Evolutionary conservation across 2,797 vertebrate species (phyloP), one percentile per base, ranked within the genome.

Genomic region (Anguilla marmorata): DNA sequence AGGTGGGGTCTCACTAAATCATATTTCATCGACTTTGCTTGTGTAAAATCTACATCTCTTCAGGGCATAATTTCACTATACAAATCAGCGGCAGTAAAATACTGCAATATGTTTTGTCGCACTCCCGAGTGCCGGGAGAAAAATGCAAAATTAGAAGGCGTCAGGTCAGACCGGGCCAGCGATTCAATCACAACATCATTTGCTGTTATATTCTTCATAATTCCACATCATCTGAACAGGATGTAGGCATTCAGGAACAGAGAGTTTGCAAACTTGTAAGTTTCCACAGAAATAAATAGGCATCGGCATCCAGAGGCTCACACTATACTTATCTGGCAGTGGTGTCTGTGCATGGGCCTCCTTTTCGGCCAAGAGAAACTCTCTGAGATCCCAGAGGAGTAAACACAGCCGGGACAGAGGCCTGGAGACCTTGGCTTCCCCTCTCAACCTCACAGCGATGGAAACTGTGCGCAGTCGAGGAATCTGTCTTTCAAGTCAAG

Each of bases 291-390:
- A 86, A 86, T 72, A 41, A 66, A 45, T 69, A 24, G 24, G 54
- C 37, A 72, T 50, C 50, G 37, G 33, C n/a, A 41, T 85, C 56
- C 54, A 60, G 37, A 54, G 24, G 19, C 37, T 66, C 41, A 72
- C 58, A 86, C 52, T 86, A 86, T 66, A 86, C 60, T 50, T 86
- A 60, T 86, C 63, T 86, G 60, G 30, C 85, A 86, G 19, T 72
- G 45, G 21, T 58, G 30, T 72, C 54, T 58, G 33, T 86, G 33
- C 60, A 48, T 24, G 27, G n/a, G 24, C 66, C 41, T n/a, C 74
- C 63, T 72, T 16, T 27, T 74, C 37, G 27, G 66, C 86, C 86
- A 52, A 54, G 50, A 63, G 66, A 74, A 86, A 74, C 86, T 27
- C 50, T 16, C 82, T 24, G 52, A 30, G 82, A 48, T 82, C 79